Evolutionary conservation across 2,113 vertebrate genomes (phyloP).

Genomic region (Dolichotis patagonum): DNA sequence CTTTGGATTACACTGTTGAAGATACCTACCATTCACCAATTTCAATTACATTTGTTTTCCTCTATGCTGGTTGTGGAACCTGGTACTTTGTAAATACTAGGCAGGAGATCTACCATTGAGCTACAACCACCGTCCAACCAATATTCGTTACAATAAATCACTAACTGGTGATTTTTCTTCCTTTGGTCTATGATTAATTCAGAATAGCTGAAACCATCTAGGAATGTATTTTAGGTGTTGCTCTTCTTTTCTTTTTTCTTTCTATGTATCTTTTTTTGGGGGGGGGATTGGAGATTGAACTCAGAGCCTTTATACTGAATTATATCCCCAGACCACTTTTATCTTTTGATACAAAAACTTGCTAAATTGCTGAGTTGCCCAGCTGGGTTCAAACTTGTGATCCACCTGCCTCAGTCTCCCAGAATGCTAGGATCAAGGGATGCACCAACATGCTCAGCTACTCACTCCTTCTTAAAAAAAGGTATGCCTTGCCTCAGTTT

Average conservation of each 20-base stretch:
- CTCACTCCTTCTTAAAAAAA: background rate
- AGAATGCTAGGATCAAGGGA: background rate
- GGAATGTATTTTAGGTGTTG: conserved; percentile 29
- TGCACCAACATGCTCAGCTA: background rate
- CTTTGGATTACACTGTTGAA: conserved; percentile 33
- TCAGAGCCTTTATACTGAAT: background rate
- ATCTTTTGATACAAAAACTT: background rate
- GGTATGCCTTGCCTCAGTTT: background rate
- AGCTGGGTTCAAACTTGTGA: background rate
- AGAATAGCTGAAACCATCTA: conserved; percentile 24
- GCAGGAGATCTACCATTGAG: background rate
- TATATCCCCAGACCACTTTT: background rate
- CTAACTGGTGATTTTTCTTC: background rate
- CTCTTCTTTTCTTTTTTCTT: background rate
- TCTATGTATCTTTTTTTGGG: background rate
- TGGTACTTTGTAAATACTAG: background rate
- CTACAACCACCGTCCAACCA: background rate
- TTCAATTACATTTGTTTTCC: background rate
- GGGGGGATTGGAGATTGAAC: background rate
- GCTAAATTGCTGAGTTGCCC: background rate
- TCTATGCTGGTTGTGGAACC: background rate
- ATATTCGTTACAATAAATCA: conserved; percentile 28
- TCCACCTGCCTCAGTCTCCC: background rate
- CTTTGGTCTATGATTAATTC: conserved; percentile 29
- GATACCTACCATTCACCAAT: background rate